Conservation (phyloP, 2,888 invertebrate species). For the Noctua comes region DNA sequence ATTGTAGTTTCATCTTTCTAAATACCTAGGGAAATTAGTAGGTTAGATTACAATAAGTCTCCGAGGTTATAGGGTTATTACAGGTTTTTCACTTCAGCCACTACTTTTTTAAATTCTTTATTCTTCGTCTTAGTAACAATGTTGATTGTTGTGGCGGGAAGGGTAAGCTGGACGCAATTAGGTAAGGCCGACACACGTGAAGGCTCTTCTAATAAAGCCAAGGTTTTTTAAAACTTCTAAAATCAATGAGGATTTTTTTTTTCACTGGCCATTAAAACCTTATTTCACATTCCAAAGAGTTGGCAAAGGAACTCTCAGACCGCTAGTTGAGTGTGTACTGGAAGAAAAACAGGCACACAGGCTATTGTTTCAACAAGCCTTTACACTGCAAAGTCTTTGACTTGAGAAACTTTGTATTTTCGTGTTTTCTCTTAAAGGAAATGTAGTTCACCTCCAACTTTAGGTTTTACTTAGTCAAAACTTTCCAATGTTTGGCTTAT, state of each 20-base stretch:
- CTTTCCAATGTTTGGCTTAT: background rate
- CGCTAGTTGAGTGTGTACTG: constrained; percentile 31
- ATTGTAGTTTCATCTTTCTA: background rate
- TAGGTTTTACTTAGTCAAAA: background rate
- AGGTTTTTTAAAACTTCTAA: background rate
- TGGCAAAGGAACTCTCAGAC: constrained; percentile 33
- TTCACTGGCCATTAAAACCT: background rate
- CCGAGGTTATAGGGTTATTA: background rate
- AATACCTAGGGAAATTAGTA: background rate
- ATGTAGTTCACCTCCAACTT: background rate
- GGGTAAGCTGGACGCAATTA: background rate
- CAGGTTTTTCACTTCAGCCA: background rate
- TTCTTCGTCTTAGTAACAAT: background rate
- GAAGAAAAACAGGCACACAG: constrained; percentile 10
- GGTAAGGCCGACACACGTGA: no score
- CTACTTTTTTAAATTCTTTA: background rate
- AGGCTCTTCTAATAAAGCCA: background rate
- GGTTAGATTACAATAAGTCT: background rate
- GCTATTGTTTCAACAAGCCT: constrained; percentile 35
- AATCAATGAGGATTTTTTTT: background rate
- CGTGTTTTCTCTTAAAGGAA: constrained; percentile 22
- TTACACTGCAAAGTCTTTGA: constrained; percentile 41
- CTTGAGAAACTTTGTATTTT: constrained; percentile 23
- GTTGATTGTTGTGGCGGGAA: background rate
- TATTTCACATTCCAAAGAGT: constrained; percentile 5